Percentiles rank a stretch among this genome's conserved stretches.
Evolutionary conservation across 2,888 invertebrate species (phyloP).

Genomic region (Xestobium rufovillosum): DNA sequence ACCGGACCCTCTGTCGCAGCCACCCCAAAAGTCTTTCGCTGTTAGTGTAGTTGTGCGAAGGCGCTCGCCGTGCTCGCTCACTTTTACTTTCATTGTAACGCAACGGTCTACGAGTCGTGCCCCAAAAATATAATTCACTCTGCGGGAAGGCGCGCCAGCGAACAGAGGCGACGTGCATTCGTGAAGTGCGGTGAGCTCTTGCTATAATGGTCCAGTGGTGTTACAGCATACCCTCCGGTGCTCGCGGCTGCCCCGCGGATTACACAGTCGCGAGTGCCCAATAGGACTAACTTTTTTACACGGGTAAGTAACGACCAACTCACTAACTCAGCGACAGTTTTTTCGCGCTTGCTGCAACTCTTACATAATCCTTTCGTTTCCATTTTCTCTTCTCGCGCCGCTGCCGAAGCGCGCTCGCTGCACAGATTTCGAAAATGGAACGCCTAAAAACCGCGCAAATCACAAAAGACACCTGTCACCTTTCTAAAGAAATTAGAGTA

Average conservation of each 20-base stretch:
- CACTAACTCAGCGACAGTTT: too few relatives aligned
- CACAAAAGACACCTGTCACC: too few relatives aligned
- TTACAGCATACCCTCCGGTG: constrained; percentile 31
- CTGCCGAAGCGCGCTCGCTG: too few relatives aligned
- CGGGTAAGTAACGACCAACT: constrained; percentile 36
- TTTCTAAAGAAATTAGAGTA: too few relatives aligned
- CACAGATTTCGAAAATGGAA: too few relatives aligned
- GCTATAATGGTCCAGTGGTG: constrained; percentile 35
- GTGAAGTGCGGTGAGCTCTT: constrained; percentile 30
- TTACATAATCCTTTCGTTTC: too few relatives aligned
- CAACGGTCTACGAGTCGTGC: constrained; percentile 37
- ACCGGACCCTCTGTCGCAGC: constrained; percentile 6
- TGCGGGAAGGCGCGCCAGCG: constrained; percentile 34
- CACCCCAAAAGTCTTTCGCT: not conserved
- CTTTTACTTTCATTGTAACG: constrained; percentile 48
- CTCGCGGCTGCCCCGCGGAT: constrained; percentile 37
- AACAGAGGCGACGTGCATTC: constrained; percentile 21
- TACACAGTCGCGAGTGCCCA: constrained; percentile 36
- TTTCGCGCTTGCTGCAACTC: too few relatives aligned
- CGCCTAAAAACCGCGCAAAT: too few relatives aligned
- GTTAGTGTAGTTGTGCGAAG: too few relatives aligned
- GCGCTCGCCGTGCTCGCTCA: constrained; percentile 37
- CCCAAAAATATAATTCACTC: constrained; percentile 43
- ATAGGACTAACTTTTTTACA: constrained; percentile 35
- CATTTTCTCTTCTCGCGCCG: too few relatives aligned